These are phyloP conservation scores for Orthosia cruda DNA, from an alignment of 2,888 invertebrate species.

Conservation along the genomic window DNA sequence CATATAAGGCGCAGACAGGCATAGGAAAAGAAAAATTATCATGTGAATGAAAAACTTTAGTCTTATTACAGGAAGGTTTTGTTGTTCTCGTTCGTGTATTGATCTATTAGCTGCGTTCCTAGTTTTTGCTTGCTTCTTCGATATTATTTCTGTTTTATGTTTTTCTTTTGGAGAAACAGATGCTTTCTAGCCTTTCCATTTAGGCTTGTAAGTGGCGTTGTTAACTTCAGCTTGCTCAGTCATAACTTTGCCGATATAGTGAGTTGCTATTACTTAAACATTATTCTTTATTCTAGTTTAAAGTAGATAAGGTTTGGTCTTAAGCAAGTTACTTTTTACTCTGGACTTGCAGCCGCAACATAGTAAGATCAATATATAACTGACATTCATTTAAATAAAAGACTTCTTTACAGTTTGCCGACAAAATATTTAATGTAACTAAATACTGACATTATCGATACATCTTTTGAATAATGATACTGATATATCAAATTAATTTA, in stretches of 20 bases:
- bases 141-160: slow-evolving; percentile 40
- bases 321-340: background rate
- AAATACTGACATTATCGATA: slow-evolving; percentile 25
- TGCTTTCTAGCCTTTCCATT: slow-evolving; percentile 36
- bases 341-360: background rate
- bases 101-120: slow-evolving; percentile 40
- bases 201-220: slow-evolving; percentile 5
- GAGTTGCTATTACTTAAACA: background rate
- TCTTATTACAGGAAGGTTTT: slow-evolving; percentile 40
- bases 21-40: slow-evolving; percentile 58
- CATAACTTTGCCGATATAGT: slow-evolving; percentile 9
- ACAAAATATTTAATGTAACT: slow-evolving; percentile 10
- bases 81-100: slow-evolving; percentile 50
- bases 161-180: slow-evolving; percentile 42
- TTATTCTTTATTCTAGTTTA: background rate
- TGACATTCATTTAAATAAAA: slow-evolving; percentile 1
- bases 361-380: too few species aligned
- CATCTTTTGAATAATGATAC: slow-evolving; percentile 25
- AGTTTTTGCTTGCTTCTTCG: slow-evolving; percentile 32
- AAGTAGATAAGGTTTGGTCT: background rate
- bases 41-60: slow-evolving; percentile 55
- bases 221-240: slow-evolving; percentile 24
- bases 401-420: slow-evolving; percentile 13
- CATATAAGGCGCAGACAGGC: slow-evolving; percentile 64
- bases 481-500: slow-evolving; percentile 17